Conservation (phyloP, 2,797 vertebrate genomes). For the Melanotaenia maccullochi region DNA sequence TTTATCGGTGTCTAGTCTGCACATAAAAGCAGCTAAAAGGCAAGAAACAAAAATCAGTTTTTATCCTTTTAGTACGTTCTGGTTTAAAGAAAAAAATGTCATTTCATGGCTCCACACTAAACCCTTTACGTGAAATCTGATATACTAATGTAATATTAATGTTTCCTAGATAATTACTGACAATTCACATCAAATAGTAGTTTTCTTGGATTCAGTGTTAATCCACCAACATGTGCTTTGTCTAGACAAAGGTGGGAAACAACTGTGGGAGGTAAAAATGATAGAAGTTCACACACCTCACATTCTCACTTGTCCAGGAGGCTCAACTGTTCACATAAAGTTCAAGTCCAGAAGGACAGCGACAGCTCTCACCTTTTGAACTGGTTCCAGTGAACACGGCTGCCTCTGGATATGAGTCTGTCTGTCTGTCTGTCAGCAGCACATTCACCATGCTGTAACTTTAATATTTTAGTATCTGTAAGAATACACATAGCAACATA, state of each 20-base stretch:
- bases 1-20: not conserved
- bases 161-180: not conserved
- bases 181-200: not conserved
- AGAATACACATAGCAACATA: not conserved
- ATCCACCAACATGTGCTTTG: not conserved
- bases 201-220: not conserved
- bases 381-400: not conserved
- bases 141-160: not conserved
- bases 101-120: not conserved
- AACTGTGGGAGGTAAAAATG: conserved; percentile 7
- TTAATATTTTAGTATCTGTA: conserved; percentile 7
- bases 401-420: conserved; percentile 9
- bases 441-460: not conserved
- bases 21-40: not conserved
- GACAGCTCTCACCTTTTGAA: conserved; percentile 8
- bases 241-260: not conserved
- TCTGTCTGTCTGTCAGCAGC: conserved; percentile 5
- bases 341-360: conserved; percentile 12
- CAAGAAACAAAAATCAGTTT: not conserved
- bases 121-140: not conserved
- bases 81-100: not conserved
- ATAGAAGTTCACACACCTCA: conserved; percentile 9
- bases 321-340: conserved; percentile 15
- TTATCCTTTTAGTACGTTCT: not conserved
- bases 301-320: not conserved